A percentile compares a stretch with the other conserved stretches of the same genome.
phyloP scores from a whole-genome alignment of 1,140 invertebrate genomes.

The Pissodes strobi region DNA sequence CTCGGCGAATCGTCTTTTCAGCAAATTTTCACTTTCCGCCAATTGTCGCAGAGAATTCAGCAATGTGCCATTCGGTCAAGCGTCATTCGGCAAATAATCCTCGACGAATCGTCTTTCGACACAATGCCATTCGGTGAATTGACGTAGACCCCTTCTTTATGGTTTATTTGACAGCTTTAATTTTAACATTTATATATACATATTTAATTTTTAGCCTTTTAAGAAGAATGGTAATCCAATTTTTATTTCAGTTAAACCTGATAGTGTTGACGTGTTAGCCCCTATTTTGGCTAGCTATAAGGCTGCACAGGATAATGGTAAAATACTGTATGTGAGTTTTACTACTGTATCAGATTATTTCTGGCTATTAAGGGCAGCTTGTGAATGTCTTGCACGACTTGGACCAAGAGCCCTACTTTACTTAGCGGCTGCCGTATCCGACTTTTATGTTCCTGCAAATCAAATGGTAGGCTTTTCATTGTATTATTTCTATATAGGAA shows the following conservation, averaged over 20 bases:
- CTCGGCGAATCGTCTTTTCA: too few relatives aligned
- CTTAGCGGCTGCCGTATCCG: slow-evolving; percentile 96
- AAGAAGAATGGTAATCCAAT: background rate
- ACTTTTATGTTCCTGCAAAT: slow-evolving; percentile 95
- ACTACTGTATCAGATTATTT: slow-evolving; percentile 92
- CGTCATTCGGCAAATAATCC: too few relatives aligned
- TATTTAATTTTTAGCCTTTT: background rate
- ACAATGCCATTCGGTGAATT: too few relatives aligned
- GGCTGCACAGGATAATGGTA: slow-evolving; percentile 65
- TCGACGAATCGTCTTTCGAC: too few relatives aligned
- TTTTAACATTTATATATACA: too few relatives aligned
- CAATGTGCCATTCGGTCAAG: too few relatives aligned
- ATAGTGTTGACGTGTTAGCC: slow-evolving; percentile 70
- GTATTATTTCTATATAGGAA: background rate
- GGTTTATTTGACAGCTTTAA: too few relatives aligned
- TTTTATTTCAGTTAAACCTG: slow-evolving; percentile 65
- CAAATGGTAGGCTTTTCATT: slow-evolving; percentile 76
- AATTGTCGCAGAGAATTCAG: too few relatives aligned
- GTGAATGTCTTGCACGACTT: slow-evolving; percentile 71
- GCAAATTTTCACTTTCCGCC: too few relatives aligned
- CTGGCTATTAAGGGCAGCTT: slow-evolving; percentile 82
- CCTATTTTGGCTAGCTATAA: slow-evolving; percentile 75
- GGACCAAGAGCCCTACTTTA: slow-evolving; percentile 80
- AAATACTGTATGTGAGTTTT: slow-evolving; percentile 76
- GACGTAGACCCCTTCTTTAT: too few relatives aligned